Base-by-base conservation (phyloP, 1,140 invertebrate genomes). In the Argopecten irradians region DNA sequence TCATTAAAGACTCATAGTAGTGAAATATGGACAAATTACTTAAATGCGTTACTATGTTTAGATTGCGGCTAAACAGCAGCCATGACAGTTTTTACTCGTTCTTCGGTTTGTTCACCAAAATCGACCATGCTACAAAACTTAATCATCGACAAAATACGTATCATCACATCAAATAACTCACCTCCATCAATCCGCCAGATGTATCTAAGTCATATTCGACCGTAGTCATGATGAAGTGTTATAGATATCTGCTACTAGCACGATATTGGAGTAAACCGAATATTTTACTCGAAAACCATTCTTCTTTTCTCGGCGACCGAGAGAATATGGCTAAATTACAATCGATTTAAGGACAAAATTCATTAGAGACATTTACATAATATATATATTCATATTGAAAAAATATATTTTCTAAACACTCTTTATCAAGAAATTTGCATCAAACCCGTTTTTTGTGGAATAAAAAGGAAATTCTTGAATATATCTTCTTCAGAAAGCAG, bases 151-250 rank as follows among this genome's bases (percentile, higher is more conserved):
- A 28, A 84, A 8, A 41, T 89, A 34, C 90, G 86, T 71, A 82
- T 43, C 14, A 71, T 33, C 3, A 86, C n/a, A 71, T 71, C 55
- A 71, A 71, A 71, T 86, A 86, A 89, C 89, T 85, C 96, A 97
- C 97, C 92, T 97, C 96, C 97, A 97, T 97, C 34, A 97, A 95
- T 88, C 97, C 97, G 90, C 97, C 97, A 89, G 96, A 96, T 41
- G 96, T 96, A 92, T 96, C 96, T 87, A 97, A 95, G 95, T 97
- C 97, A 93, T 97, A 97, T 88, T 95, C 93, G 28, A 94, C 92
- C 46, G 94, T 91, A 87, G 93, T 91, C 94, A 94, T 94, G 46
- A 90, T 93, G 98, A 96, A 98, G 98, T 28, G 98, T 99, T 96
- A 97, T 97, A 1, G 96, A 95, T 93, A 98, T 98, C 91, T 98